A percentile compares a stretch with the other conserved stretches of the same genome.
phyloP scores from a whole-genome alignment of 2,888 invertebrate genomes.

The Leptinotarsa haldemani region DNA sequence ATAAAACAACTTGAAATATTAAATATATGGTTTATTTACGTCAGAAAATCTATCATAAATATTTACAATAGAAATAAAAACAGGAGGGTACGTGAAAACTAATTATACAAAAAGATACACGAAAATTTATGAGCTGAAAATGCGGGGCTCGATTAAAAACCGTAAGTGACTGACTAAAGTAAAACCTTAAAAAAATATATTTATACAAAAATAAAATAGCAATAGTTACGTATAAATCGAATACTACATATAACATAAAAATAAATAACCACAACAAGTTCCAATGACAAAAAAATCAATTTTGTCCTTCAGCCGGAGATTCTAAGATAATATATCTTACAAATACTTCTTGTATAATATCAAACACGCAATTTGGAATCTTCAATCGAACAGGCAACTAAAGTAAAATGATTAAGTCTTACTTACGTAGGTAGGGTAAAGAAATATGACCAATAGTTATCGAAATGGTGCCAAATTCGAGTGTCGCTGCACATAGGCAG shows the following conservation, averaged over 20 bases:
- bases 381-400: conserved; percentile 30
- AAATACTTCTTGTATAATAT: conserved; percentile 43
- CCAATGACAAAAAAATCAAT: conserved; percentile 14
- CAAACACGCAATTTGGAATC: conserved; percentile 45
- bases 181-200: conserved; percentile 25
- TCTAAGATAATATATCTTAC: conserved; percentile 41
- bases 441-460: conserved; percentile 11
- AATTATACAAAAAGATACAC: conserved; percentile 45
- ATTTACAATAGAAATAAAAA: conserved; percentile 47
- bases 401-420: conserved; percentile 32
- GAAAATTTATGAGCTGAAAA: conserved; percentile 26
- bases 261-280: conserved; percentile 38
- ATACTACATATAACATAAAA: conserved; percentile 29
- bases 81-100: conserved; percentile 39
- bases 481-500: not conserved
- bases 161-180: conserved; percentile 27
- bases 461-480: not conserved
- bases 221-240: conserved; percentile 29
- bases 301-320: conserved; percentile 36
- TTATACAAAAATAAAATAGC: conserved; percentile 39
- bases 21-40: conserved; percentile 53
- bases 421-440: conserved; percentile 30
- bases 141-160: conserved; percentile 29
- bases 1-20: conserved; percentile 34
- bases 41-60: conserved; percentile 48